Percentiles rank a stretch among this genome's conserved stretches.
Conservation (phyloP, 2,888 invertebrate genomes). For the Drosophila mimetica region DNA sequence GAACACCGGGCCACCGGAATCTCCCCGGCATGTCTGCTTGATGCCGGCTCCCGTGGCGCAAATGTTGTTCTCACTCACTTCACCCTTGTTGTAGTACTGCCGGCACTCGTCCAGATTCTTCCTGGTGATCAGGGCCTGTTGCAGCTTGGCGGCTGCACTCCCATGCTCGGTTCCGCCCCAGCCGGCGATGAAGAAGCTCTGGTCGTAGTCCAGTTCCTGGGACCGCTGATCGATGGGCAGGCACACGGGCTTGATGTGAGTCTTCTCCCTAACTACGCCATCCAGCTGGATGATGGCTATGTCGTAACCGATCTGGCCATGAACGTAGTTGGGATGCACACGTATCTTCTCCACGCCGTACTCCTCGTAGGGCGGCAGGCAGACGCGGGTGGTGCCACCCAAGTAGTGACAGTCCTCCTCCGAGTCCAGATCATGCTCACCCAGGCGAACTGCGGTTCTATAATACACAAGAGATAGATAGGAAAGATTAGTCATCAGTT, state of each 20-base stretch:
- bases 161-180: constrained; percentile 79
- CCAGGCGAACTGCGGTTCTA: constrained; percentile 83
- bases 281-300: constrained; percentile 86
- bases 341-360: constrained; percentile 80
- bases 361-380: constrained; percentile 84
- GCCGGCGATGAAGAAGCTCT: constrained; percentile 72
- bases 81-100: constrained; percentile 51
- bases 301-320: constrained; percentile 85
- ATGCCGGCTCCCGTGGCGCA: constrained; percentile 76
- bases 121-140: constrained; percentile 66
- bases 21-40: constrained; percentile 73
- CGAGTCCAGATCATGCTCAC: constrained; percentile 82
- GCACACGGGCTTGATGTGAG: constrained; percentile 78
- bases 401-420: constrained; percentile 77
- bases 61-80: constrained; percentile 68
- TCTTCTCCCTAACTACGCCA: constrained; percentile 55
- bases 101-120: constrained; percentile 60
- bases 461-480: not conserved
- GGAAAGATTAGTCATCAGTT: not conserved
- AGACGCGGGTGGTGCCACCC: constrained; percentile 59
- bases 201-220: constrained; percentile 30
- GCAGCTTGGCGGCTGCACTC: constrained; percentile 53
- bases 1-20: constrained; percentile 80
- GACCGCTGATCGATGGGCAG: constrained; percentile 71
- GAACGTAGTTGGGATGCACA: constrained; percentile 86